phyloP scores from a whole-genome alignment of 2,888 invertebrate genomes.

The Heteropelma amictum region DNA sequence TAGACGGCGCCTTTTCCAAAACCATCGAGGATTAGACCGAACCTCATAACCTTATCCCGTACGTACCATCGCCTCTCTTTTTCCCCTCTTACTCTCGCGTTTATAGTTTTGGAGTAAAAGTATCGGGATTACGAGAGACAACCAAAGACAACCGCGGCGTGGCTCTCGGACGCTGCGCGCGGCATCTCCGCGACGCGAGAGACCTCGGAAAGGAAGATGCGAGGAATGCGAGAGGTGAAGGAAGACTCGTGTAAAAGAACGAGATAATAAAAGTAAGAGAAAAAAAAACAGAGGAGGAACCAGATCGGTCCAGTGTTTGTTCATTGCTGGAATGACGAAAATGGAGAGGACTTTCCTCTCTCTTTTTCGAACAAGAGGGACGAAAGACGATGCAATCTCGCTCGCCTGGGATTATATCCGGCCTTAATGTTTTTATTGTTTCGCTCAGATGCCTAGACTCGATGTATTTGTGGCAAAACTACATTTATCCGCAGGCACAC shows the following conservation, averaged over 20 bases:
- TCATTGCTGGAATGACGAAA: conserved; percentile 33
- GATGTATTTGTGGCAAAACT: not conserved
- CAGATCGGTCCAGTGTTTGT: conserved; percentile 44
- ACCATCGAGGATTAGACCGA: no score
- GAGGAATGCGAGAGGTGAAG: no score
- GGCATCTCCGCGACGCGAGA: not conserved
- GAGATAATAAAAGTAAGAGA: not conserved
- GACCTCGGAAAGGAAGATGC: not conserved
- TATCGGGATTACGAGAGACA: conserved; percentile 51
- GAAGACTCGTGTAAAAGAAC: no score
- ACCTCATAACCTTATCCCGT: no score
- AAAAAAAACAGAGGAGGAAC: conserved; percentile 11
- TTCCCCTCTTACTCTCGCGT: conserved; percentile 32
- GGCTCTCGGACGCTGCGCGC: no score
- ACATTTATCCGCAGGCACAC: no score
- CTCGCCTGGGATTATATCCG: conserved; percentile 62
- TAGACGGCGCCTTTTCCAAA: conserved; percentile 15
- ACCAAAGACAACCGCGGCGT: no score
- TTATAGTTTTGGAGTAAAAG: conserved; percentile 55
- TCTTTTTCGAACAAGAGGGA: no score
- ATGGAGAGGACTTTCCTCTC: not conserved
- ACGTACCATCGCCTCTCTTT: conserved; percentile 33
- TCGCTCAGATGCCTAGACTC: conserved; percentile 30
- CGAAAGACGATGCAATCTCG: conserved; percentile 35
- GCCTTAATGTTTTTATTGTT: conserved; percentile 55